Evolutionary conservation across 1,140 invertebrate species (phyloP).

Genomic region (Xylocopa sonorina): DNA sequence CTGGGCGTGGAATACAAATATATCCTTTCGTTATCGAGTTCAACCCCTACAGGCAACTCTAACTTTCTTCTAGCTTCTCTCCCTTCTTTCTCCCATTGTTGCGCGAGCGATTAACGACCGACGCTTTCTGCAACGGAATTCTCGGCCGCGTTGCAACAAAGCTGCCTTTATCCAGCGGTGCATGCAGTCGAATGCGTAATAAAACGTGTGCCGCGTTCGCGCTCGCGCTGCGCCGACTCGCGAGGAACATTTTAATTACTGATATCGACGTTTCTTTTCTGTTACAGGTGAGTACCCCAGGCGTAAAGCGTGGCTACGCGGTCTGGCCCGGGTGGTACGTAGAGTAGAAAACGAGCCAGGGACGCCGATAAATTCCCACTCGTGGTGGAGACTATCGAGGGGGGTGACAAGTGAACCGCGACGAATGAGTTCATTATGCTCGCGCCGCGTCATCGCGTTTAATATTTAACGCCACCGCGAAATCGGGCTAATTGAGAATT

Average conservation of each 20-base stretch:
- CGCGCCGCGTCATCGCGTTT: slow-evolving; percentile 17
- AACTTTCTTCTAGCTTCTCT: neutral
- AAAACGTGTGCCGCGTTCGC: neutral
- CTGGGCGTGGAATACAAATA: neutral
- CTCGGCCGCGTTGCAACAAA: neutral
- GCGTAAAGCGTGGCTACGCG: slow-evolving; percentile 7
- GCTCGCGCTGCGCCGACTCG: neutral
- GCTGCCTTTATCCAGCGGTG: neutral
- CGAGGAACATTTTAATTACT: slow-evolving; percentile 19
- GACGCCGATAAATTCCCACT: too few relatives aligned
- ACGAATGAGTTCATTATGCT: slow-evolving; percentile 23
- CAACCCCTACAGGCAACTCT: too few relatives aligned
- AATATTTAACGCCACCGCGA: slow-evolving; percentile 14
- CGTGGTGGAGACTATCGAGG: slow-evolving; percentile 8
- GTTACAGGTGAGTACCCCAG: slow-evolving; percentile 75
- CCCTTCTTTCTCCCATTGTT: neutral
- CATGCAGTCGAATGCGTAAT: neutral
- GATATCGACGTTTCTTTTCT: slow-evolving; percentile 54
- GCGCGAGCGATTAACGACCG: slow-evolving; percentile 18
- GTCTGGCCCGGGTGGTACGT: slow-evolving; percentile 40
- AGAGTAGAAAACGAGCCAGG: slow-evolving; percentile 11
- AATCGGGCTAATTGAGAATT: slow-evolving; percentile 16
- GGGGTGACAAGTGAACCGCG: slow-evolving; percentile 31
- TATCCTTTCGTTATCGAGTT: too few relatives aligned
- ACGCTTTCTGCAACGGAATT: slow-evolving; percentile 1